Percentiles rank a stretch among this genome's conserved stretches.
phyloP scores from a whole-genome alignment of 2,797 vertebrate species.

The Chelidonichthys spinosus region DNA sequence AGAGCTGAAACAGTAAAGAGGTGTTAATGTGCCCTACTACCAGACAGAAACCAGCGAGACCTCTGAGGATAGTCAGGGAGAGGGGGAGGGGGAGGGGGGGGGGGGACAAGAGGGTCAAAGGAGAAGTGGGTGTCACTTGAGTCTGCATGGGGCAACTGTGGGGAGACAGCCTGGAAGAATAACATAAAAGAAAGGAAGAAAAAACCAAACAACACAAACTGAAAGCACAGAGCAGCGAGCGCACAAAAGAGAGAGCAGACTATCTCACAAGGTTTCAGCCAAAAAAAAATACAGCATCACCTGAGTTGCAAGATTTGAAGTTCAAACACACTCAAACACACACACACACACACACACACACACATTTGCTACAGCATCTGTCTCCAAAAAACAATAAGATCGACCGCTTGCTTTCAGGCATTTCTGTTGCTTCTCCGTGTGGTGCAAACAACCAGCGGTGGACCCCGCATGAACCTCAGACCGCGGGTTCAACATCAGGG shows the following conservation, averaged over 20 bases:
- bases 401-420: conserved; percentile 20
- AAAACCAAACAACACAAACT: conserved; percentile 51
- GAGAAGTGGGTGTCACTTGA: conserved; percentile 69
- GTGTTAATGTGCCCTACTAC: conserved; percentile 77
- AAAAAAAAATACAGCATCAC: conserved; percentile 16
- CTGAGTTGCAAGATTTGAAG: conserved; percentile 1
- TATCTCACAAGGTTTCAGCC: conserved; percentile 43
- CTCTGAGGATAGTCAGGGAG: conserved; percentile 49
- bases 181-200: conserved; percentile 35
- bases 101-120: conserved; percentile 32
- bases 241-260: conserved; percentile 70
- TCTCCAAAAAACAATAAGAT: conserved; percentile 34
- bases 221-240: conserved; percentile 73
- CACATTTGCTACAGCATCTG: conserved; percentile 13
- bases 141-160: conserved; percentile 73
- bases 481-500: not conserved
- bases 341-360: too few relatives aligned
- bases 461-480: not conserved
- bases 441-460: not conserved
- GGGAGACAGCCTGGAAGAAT: conserved; percentile 72
- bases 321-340: not conserved
- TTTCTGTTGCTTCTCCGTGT: conserved; percentile 14
- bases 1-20: conserved; percentile 83
- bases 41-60: conserved; percentile 59
- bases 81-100: conserved; percentile 4